phyloP scores from a whole-genome alignment of 2,797 vertebrate species.

The Pseudopleuronectes americanus region DNA sequence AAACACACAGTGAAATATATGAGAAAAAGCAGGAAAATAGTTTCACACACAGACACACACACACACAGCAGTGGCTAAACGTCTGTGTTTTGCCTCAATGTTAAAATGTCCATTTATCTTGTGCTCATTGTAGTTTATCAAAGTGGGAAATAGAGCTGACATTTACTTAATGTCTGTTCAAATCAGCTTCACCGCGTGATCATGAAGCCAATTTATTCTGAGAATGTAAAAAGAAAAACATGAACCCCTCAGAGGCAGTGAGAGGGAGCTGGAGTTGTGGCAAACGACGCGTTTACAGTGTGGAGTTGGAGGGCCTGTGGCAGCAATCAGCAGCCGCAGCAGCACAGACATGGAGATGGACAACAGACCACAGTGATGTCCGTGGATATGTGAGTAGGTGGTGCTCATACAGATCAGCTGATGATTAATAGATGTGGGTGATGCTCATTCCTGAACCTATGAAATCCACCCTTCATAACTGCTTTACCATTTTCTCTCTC shows the following conservation, averaged over 20 bases:
- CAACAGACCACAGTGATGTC: no score
- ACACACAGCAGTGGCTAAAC: background rate
- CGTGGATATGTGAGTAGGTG: background rate
- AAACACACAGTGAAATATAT: constrained; percentile 5
- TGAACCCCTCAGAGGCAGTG: background rate
- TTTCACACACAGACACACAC: background rate
- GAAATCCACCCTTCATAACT: constrained; percentile 21
- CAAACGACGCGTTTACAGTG: no score
- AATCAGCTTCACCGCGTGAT: constrained; percentile 26
- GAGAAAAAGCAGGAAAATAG: constrained; percentile 30
- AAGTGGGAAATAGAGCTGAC: constrained; percentile 50
- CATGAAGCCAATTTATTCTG: constrained; percentile 30
- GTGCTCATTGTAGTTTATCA: constrained; percentile 37
- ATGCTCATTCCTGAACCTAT: background rate
- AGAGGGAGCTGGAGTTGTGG: background rate
- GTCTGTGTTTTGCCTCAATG: no score
- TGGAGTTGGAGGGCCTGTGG: no score
- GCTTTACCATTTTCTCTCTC: background rate
- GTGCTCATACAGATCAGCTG: constrained; percentile 5
- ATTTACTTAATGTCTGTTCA: constrained; percentile 55
- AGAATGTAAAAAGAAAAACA: background rate
- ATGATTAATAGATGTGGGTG: constrained; percentile 22
- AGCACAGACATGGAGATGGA: no score
- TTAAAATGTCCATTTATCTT: constrained; percentile 54
- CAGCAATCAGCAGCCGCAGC: no score